These are phyloP conservation scores for Hyperoodon ampullatus DNA, from an alignment of 2,113 vertebrate genomes.

Conservation along the genomic window DNA sequence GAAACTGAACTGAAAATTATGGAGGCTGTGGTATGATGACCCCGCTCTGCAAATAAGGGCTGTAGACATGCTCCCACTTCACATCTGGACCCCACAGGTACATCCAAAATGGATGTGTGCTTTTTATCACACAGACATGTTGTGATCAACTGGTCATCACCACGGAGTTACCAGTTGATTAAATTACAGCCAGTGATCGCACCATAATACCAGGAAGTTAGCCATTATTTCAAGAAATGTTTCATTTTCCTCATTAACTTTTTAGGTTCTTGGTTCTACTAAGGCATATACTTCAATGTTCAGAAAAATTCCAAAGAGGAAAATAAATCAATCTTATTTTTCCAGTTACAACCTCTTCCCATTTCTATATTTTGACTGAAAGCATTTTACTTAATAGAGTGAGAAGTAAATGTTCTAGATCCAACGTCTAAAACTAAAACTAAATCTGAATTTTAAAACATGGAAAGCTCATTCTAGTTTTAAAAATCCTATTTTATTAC, in stretches of 20 bases:
- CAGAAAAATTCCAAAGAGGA: neutral
- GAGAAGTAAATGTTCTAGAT: neutral
- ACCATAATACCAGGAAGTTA: neutral
- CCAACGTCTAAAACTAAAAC: neutral
- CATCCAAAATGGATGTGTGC: fast-evolving
- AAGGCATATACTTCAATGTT: neutral
- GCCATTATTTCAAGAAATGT: neutral
- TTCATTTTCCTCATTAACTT: neutral
- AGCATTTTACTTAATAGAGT: neutral
- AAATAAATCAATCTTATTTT: neutral
- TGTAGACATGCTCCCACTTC: too few species aligned
- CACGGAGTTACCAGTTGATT: fast-evolving
- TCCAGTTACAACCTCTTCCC: neutral
- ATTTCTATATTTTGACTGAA: neutral
- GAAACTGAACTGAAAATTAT: neutral
- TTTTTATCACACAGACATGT: neutral
- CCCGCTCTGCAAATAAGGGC: neutral
- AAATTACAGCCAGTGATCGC: too few species aligned
- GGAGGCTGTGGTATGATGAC: too few species aligned
- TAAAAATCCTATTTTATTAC: neutral
- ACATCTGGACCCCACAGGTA: neutral
- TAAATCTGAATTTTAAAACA: neutral
- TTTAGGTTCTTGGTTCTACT: neutral
- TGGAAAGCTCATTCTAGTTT: neutral
- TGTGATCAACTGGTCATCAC: too few species aligned